A percentile compares a stretch with the other conserved stretches of the same genome.
phyloP scores from a whole-genome alignment of 2,888 invertebrate genomes.

The Cylindroiulus punctatus region DNA sequence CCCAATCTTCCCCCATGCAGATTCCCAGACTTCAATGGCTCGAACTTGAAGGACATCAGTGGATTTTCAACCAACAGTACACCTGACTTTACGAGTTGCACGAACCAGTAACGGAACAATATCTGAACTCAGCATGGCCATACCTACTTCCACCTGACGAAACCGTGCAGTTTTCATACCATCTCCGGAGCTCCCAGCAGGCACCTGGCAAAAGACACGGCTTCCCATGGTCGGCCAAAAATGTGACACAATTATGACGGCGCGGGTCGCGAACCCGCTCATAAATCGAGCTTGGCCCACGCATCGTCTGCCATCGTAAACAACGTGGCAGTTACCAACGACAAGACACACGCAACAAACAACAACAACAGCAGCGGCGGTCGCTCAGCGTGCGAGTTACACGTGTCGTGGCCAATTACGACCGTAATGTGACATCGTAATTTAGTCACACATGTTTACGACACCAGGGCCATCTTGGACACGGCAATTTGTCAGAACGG shows the following conservation, averaged over 20 bases:
- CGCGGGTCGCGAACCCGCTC: background rate
- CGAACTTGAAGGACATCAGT: too few relatives aligned
- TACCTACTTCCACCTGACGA: background rate
- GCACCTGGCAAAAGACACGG: background rate
- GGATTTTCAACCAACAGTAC: too few relatives aligned
- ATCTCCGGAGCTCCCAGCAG: background rate
- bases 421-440: conserved; percentile 29
- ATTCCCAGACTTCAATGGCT: too few relatives aligned
- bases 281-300: background rate
- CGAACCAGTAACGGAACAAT: too few relatives aligned
- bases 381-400: conserved; percentile 13
- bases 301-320: conserved; percentile 4
- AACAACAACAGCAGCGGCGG: background rate
- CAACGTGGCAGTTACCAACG: conserved; percentile 5
- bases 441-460: background rate
- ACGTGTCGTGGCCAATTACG: conserved; percentile 7
- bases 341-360: background rate
- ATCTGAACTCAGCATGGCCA: background rate
- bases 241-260: background rate
- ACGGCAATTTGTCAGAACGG: background rate
- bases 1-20: too few relatives aligned
- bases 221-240: background rate
- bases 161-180: background rate
- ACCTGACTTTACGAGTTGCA: too few relatives aligned
- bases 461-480: background rate